Percentiles rank a stretch among this genome's conserved stretches.
phyloP scores from a whole-genome alignment of 2,113 vertebrate species.

The Limnothrissa miodon region DNA sequence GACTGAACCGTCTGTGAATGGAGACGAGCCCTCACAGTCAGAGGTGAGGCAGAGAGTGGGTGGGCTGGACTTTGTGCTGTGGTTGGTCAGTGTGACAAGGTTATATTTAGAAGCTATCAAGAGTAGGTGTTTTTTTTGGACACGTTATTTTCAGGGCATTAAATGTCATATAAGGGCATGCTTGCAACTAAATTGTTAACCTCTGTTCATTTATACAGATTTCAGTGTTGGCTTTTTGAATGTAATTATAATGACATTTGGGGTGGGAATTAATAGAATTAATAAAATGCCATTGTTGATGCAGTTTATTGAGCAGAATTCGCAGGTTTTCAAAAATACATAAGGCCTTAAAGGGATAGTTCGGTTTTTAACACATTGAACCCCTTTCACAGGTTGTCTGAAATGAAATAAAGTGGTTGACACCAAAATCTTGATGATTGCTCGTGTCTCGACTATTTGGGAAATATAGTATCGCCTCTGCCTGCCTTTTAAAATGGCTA shows the following conservation, averaged over 20 bases:
- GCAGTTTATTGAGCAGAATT: too few relatives aligned
- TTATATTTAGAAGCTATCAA: not conserved
- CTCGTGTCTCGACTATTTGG: too few relatives aligned
- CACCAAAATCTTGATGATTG: too few relatives aligned
- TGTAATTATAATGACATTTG: not conserved
- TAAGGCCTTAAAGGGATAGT: too few relatives aligned
- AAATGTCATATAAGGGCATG: not conserved
- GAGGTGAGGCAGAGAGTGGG: constrained; percentile 57
- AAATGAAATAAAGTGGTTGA: too few relatives aligned
- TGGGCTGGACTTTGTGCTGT: not conserved
- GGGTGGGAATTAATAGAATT: too few relatives aligned
- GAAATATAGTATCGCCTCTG: too few relatives aligned
- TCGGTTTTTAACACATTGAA: too few relatives aligned
- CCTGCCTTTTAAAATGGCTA: too few relatives aligned
- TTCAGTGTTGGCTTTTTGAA: not conserved
- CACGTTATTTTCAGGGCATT: not conserved
- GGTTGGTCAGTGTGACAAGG: not conserved
- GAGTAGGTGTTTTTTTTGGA: not conserved
- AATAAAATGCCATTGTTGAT: too few relatives aligned
- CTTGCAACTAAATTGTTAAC: not conserved
- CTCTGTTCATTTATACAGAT: not conserved
- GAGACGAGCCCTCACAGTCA: constrained; percentile 53
- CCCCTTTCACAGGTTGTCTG: too few relatives aligned
- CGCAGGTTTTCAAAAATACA: too few relatives aligned
- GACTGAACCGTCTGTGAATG: constrained; percentile 45